Evolutionary conservation across 2,797 vertebrate species (phyloP), one percentile per base, ranked within the genome.

Genomic region (Sciurus vulgaris): DNA sequence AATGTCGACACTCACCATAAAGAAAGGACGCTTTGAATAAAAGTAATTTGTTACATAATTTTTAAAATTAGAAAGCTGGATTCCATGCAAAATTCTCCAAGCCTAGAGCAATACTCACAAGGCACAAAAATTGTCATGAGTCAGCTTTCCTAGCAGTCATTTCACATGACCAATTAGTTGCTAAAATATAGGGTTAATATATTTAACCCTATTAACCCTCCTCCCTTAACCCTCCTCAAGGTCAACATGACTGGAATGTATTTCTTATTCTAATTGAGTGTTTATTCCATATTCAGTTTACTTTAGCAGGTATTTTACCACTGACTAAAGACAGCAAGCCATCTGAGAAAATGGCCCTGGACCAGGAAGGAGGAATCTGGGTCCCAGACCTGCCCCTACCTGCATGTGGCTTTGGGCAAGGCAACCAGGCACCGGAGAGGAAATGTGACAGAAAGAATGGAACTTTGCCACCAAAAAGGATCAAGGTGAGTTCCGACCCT

Each of bases 171-270:
- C 69, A 79, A 67, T 74, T 83, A 93, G 49, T 76, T 81, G 83
- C 61, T 94, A 93, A 95, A 95, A 94, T 70, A 88, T 14, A 81
- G 59, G 33, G 28, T n/a, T n/a, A n/a, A n/a, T n/a, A n/a, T n/a
- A n/a, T n/a, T n/a, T n/a, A n/a, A n/a, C n/a, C n/a, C n/a, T n/a
- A n/a, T n/a, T n/a, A n/a, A n/a, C n/a, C n/a, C n/a, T n/a, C n/a
- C n/a, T n/a, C n/a, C n/a, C n/a, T n/a, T 77, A 93, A 86, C 35
- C 20, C 65, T 90, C 73, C 78, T 86, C 56, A 74, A 91, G 78
- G 83, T 84, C 63, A 86, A 26, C 69, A 78, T 15, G 59, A 14
- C 41, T 51, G 4, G 30, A 20, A 7, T 2, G 1, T 61, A 70
- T 86, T 63, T 81, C 92, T 70, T 84, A 44, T 54, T 47, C n/a